These are phyloP conservation scores for Oryzias curvinotus DNA, from an alignment of 2,113 vertebrate genomes.

Conservation along the genomic window DNA sequence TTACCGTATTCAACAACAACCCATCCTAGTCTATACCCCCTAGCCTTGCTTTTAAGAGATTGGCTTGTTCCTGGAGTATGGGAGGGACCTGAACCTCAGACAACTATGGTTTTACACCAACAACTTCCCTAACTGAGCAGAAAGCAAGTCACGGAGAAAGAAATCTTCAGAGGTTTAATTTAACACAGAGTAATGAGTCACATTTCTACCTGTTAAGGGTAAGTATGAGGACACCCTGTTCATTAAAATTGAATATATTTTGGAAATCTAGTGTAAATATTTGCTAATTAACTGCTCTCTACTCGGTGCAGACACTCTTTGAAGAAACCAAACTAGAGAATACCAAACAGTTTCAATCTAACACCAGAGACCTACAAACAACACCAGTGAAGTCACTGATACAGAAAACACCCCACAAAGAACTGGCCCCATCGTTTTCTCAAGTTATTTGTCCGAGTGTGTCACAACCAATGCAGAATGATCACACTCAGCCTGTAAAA, in stretches of 20 bases:
- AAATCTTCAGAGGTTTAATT: slow-evolving; percentile 46
- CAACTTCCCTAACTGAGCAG: slow-evolving; percentile 36
- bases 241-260: slow-evolving; percentile 4
- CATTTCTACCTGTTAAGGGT: slow-evolving; percentile 12
- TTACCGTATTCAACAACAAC: slow-evolving; percentile 57
- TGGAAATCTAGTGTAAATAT: slow-evolving; percentile 5
- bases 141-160: slow-evolving; percentile 44
- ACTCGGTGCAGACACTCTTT: too few relatives aligned
- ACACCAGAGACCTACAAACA: neutral
- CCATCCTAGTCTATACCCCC: slow-evolving; percentile 50
- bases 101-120: slow-evolving; percentile 61
- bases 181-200: slow-evolving; percentile 38
- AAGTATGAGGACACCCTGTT: slow-evolving; percentile 1
- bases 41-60: slow-evolving; percentile 72
- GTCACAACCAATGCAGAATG: slow-evolving; percentile 23
- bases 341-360: neutral
- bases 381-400: slow-evolving; percentile 31
- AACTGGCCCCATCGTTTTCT: slow-evolving; percentile 28
- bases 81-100: slow-evolving; percentile 62
- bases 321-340: too few relatives aligned
- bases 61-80: slow-evolving; percentile 67
- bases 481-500: slow-evolving; percentile 32
- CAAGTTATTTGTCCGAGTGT: slow-evolving; percentile 15
- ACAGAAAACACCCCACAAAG: slow-evolving; percentile 21
- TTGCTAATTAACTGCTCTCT: too few relatives aligned